phyloP scores from a whole-genome alignment of 1,140 invertebrate genomes.

The Pteromalus puparum region DNA sequence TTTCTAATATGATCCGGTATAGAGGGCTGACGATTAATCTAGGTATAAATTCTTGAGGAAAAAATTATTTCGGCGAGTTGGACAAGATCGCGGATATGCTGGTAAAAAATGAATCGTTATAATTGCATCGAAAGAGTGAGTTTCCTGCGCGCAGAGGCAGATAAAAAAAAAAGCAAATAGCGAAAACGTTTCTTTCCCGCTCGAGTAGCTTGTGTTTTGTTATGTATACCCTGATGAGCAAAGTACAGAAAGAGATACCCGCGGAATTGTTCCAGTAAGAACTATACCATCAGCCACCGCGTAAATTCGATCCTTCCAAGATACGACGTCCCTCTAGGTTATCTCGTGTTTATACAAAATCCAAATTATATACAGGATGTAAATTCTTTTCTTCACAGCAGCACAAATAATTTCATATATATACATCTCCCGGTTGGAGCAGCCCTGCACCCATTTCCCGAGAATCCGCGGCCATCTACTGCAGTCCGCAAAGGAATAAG shows the following conservation, averaged over 20 bases:
- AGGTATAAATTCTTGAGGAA: too few species aligned
- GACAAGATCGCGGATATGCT: neutral
- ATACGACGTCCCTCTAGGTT: neutral
- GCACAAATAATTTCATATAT: conserved; percentile 14
- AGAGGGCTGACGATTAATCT: too few species aligned
- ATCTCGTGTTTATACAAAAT: conserved; percentile 16
- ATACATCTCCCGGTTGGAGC: neutral
- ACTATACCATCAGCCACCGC: too few species aligned
- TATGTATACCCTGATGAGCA: too few species aligned
- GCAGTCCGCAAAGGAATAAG: neutral
- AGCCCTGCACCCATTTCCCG: conserved; percentile 7
- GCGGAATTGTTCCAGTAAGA: neutral
- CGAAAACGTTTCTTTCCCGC: neutral
- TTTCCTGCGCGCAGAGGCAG: neutral
- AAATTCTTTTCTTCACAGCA: conserved; percentile 28
- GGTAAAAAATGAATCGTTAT: neutral
- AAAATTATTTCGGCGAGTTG: neutral
- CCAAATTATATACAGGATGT: conserved; percentile 52
- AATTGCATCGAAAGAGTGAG: neutral
- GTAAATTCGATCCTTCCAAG: neutral
- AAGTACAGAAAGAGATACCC: neutral
- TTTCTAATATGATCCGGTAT: too few species aligned
- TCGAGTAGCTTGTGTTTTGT: neutral
- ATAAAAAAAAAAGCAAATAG: neutral
- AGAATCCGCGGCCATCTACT: neutral